Evolutionary conservation across 2,797 vertebrate genomes (phyloP), one percentile per base, ranked within the genome.

Genomic region (Spatula clypeata): DNA sequence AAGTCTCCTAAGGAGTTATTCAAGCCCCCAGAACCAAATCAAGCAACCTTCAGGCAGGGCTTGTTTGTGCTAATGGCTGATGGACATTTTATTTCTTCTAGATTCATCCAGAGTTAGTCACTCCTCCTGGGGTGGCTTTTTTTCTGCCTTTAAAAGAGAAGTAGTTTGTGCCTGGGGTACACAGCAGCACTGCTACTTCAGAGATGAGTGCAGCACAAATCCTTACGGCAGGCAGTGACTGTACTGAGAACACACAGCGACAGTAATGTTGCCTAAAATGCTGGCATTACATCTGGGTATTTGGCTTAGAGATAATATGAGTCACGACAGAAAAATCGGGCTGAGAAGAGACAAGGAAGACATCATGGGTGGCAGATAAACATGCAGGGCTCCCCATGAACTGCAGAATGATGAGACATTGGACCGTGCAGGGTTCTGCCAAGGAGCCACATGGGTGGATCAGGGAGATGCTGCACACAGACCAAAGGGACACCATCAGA

Each of bases 221-320:
- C 32, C 40, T 79, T 21, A 66, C 9, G 18, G 26, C n/a, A 36
- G 19, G 31, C 19, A 34, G n/a, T 27, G 51, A 66, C 24, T 53
- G 31, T 44, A 55, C 49, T 34, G 49, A 79, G 38, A 66, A 23
- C 62, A 74, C 44, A 34, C 44, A 65, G 10, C 38, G 14, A 53
- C 72, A 83, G 65, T 73, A 54, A 51, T 24, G 29, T 58, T 79
- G 16, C 65, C 71, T 85, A 79, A 92, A 88, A 85, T 69, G 66
- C 44, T 79, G 73, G 7, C 3, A 1, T 71, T 76, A 5, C 4
- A 47, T 44, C 31, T 3, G 1, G 3, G 5, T 79, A 19, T 74
- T 72, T 90, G 51, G 51, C 51, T 88, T 26, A 62, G 45, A 26
- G 45, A 49, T 74, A 16, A 13, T 26, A 67, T n/a, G 47, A 82